Evolutionary conservation across 2,113 vertebrate species (phyloP).

Genomic region (Nyctibius bracteatus): DNA sequence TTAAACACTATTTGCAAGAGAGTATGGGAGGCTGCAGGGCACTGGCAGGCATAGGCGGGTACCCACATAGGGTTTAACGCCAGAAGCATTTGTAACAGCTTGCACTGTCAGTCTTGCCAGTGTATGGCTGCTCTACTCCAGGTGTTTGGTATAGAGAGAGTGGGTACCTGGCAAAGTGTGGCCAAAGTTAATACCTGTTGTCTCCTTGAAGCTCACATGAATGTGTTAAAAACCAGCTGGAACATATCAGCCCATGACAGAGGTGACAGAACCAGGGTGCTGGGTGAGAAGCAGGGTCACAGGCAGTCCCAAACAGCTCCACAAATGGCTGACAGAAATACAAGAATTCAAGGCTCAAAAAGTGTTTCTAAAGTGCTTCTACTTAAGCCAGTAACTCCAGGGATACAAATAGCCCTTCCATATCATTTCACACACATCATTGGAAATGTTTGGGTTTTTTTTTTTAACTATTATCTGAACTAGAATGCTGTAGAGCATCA

Average conservation of each 20-base stretch:
- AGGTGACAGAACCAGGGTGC: background rate
- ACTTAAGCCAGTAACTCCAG: background rate
- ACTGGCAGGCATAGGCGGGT: slow-evolving; percentile 38
- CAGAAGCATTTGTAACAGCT: slow-evolving; percentile 55
- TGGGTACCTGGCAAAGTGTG: background rate
- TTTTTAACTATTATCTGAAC: background rate
- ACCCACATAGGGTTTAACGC: background rate
- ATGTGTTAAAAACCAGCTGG: background rate
- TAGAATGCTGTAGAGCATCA: background rate
- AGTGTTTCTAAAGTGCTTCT: background rate
- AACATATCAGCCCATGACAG: background rate
- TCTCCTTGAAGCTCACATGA: background rate
- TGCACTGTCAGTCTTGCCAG: slow-evolving; percentile 4
- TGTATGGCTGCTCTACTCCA: slow-evolving; percentile 2
- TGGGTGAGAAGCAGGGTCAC: background rate
- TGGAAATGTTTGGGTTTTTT: background rate
- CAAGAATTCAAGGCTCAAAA: background rate
- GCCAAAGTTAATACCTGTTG: background rate
- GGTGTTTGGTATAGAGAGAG: slow-evolving; percentile 12
- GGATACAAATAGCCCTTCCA: background rate
- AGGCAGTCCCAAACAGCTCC: background rate
- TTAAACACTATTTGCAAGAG: slow-evolving; percentile 24
- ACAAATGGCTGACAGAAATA: background rate
- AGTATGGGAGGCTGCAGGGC: slow-evolving; percentile 37
- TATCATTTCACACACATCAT: background rate